phyloP scores from a whole-genome alignment of 2,888 invertebrate species.

The Rotaria macrura region DNA sequence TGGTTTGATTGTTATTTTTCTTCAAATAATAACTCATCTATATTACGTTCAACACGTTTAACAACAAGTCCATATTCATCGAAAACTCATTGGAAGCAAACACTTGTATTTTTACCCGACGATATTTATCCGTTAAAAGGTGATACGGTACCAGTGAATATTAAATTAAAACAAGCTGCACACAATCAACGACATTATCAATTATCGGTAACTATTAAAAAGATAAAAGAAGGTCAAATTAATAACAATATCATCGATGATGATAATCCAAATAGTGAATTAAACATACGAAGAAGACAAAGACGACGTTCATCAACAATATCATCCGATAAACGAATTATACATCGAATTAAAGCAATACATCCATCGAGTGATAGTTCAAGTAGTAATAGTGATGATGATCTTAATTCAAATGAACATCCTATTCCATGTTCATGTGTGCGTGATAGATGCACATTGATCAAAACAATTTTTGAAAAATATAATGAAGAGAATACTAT shows the following conservation, averaged over 20 bases:
- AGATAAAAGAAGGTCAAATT: background rate
- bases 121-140: slow-evolving; percentile 58
- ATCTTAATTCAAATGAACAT: slow-evolving; percentile 38
- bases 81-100: slow-evolving; percentile 87
- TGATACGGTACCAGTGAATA: slow-evolving; percentile 42
- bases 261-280: slow-evolving; percentile 21
- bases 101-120: slow-evolving; percentile 70
- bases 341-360: slow-evolving; percentile 26
- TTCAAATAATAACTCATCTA: slow-evolving; percentile 25
- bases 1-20: slow-evolving; percentile 47
- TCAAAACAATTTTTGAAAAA: slow-evolving; percentile 40
- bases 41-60: slow-evolving; percentile 55
- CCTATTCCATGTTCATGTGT: slow-evolving; percentile 42
- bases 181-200: slow-evolving; percentile 37
- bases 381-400: slow-evolving; percentile 34
- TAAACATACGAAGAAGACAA: background rate
- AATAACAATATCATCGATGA: slow-evolving; percentile 2
- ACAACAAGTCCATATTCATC: slow-evolving; percentile 67
- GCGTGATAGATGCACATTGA: slow-evolving; percentile 39
- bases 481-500: slow-evolving; percentile 37
- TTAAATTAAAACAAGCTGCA: background rate
- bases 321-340: background rate
- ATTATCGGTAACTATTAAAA: slow-evolving; percentile 38
- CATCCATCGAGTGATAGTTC: background rate
- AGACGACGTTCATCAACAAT: slow-evolving; percentile 8